phyloP scores from a whole-genome alignment of 2,888 invertebrate species.

The Saturnia japonica region DNA sequence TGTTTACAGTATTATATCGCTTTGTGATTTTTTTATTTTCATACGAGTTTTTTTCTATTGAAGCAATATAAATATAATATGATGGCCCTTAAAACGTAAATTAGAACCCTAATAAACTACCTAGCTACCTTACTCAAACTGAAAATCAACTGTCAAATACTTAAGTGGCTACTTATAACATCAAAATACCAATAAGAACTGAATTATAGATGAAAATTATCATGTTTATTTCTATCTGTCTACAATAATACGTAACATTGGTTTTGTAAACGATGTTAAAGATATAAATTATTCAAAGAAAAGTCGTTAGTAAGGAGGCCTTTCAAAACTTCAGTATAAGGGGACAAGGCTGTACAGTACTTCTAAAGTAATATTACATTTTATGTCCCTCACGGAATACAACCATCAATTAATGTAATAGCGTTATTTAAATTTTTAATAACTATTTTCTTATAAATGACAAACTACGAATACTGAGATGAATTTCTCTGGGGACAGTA shows the following conservation, averaged over 20 bases:
- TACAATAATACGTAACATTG: background rate
- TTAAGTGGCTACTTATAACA: no score
- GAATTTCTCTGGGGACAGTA: background rate
- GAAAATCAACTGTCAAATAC: no score
- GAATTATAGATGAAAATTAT: background rate
- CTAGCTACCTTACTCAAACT: no score
- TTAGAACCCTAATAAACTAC: no score
- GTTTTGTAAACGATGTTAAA: background rate
- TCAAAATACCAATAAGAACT: no score
- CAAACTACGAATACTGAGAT: background rate
- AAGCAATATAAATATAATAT: background rate
- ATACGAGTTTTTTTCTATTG: background rate
- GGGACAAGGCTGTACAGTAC: constrained; percentile 45
- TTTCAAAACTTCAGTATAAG: constrained; percentile 21
- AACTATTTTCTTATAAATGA: constrained; percentile 15
- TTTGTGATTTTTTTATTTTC: background rate
- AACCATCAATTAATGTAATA: constrained; percentile 53
- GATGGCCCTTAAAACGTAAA: no score
- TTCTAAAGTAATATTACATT: constrained; percentile 49
- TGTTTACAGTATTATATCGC: background rate
- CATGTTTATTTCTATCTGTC: background rate
- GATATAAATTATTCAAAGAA: constrained; percentile 12
- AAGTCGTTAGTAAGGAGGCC: constrained; percentile 4
- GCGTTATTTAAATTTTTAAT: constrained; percentile 50
- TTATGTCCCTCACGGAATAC: constrained; percentile 41